Base-by-base conservation (phyloP, 2,113 vertebrate genomes). In the Hoplias malabaricus region DNA sequence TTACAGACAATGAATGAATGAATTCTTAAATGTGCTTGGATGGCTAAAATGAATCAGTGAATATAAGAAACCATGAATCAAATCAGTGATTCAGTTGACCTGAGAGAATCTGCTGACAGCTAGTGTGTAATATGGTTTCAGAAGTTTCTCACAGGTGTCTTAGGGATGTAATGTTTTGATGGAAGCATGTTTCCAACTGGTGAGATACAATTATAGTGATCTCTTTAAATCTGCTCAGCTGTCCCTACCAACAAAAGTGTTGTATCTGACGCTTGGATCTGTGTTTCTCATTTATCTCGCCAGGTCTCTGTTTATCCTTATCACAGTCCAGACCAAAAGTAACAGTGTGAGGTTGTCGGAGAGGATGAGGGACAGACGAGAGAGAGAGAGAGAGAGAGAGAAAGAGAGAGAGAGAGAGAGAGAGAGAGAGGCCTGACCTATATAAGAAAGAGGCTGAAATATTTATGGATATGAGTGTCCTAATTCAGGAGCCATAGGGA, bases 401-500 rank as follows among this genome's bases (percentile, higher is more conserved):
- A 69, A 63, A 84, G 36, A 82, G 85, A 79, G 83, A 81, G 82
- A 85, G 80, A 81, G 67, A 84, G 79, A 65, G 46, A 71, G 67
- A 87, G 80, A 62, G 82, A 88, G 85, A 86, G 84, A 86, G 83
- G 85, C 84, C 84, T 91, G 91, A 90, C 91, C 91, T 88, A 93
- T 89, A 91, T 93, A 92, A 87, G 89, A 91, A 91, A 84, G 84
- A 91, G 90, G 89, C 87, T 93, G 86, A 93, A 93, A 93, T 93
- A 93, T 93, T 93, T 93, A 92, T 93, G 92, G 91, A 92, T 88
- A 84, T 88, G 83, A 90, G 84, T 90, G 92, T 91, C 92, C 92
- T 93, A 91, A 91, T 93, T 93, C 90, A 88, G 86, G 83, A 89
- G 87, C 90, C 89, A 91, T 86, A 90, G 91, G 90, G 90, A 92